A percentile compares a stretch with the other conserved stretches of the same genome.
Evolutionary conservation across 2,113 vertebrate genomes (phyloP).

Genomic region (Actinemys pallida): DNA sequence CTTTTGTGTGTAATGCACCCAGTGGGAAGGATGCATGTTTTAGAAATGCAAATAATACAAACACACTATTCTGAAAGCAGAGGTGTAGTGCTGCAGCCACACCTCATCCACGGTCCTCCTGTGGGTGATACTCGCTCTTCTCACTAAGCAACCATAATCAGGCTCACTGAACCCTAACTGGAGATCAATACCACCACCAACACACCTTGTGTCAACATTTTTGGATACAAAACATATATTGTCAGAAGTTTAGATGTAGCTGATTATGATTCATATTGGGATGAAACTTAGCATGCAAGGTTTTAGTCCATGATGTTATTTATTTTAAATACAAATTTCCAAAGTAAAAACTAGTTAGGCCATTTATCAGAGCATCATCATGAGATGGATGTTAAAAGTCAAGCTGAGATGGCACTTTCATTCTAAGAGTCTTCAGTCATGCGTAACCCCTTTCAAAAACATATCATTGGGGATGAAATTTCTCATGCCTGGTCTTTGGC

Average conservation of each 20-base stretch:
- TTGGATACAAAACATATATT: not conserved
- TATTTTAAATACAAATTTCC: not conserved
- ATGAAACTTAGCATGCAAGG: not conserved
- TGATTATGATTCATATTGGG: accelerated
- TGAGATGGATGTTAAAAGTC: not conserved
- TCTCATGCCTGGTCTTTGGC: not conserved
- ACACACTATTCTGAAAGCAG: not conserved
- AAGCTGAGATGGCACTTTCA: not conserved
- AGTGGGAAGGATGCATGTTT: not conserved
- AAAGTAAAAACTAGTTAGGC: not conserved
- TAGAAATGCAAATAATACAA: not conserved
- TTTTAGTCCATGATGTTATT: not conserved
- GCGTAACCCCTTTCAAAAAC: not conserved
- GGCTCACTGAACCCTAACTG: accelerated
- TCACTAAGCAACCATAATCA: not conserved
- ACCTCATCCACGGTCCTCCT: accelerated
- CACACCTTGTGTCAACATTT: accelerated
- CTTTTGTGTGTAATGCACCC: not conserved
- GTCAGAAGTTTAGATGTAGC: not conserved
- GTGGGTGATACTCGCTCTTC: accelerated
- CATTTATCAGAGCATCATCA: not conserved
- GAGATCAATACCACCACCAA: accelerated
- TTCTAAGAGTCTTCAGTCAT: not conserved
- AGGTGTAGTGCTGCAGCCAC: not conserved
- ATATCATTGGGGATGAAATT: not conserved